Conservation (phyloP, 2,888 invertebrate species). For the Coleophora flavipennella region DNA sequence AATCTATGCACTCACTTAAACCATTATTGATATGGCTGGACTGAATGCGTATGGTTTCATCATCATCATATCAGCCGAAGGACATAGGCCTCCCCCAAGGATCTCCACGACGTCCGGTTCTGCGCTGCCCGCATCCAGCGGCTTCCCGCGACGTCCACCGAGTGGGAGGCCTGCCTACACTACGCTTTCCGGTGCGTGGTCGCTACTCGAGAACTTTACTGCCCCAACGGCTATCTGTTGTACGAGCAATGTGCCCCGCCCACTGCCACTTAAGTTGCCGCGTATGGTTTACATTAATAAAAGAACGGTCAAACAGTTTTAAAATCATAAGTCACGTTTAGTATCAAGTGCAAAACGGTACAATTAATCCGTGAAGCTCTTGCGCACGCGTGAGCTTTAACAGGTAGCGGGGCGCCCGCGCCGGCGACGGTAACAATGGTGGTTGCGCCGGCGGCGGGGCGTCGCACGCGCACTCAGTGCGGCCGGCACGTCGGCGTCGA, state of each 20-base stretch:
- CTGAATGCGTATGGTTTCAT: not conserved
- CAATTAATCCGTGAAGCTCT: constrained; percentile 46
- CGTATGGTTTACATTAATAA: constrained; percentile 1
- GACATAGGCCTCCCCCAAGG: too few species aligned
- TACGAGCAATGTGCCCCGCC: too few species aligned
- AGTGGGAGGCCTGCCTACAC: too few species aligned
- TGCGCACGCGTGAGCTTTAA: constrained; percentile 26
- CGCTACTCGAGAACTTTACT: too few species aligned
- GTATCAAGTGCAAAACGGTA: constrained; percentile 29
- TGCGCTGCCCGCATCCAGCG: too few species aligned
- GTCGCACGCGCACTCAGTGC: constrained; percentile 43
- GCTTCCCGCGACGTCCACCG: too few species aligned
- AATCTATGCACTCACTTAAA: constrained; percentile 1
- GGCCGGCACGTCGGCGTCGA: constrained; percentile 54
- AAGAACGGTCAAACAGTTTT: not conserved
- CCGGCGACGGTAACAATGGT: constrained; percentile 10
- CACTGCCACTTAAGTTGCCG: too few species aligned
- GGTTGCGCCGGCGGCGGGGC: constrained; percentile 17
- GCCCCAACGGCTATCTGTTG: too few species aligned
- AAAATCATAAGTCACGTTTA: not conserved
- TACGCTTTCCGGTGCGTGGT: too few species aligned
- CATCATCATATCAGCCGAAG: too few species aligned
- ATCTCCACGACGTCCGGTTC: too few species aligned
- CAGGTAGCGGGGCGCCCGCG: constrained; percentile 35
- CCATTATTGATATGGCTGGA: not conserved